These are phyloP conservation scores for Aselliscus stoliczkanus DNA, from an alignment of 2,797 vertebrate genomes.

Conservation along the genomic window DNA sequence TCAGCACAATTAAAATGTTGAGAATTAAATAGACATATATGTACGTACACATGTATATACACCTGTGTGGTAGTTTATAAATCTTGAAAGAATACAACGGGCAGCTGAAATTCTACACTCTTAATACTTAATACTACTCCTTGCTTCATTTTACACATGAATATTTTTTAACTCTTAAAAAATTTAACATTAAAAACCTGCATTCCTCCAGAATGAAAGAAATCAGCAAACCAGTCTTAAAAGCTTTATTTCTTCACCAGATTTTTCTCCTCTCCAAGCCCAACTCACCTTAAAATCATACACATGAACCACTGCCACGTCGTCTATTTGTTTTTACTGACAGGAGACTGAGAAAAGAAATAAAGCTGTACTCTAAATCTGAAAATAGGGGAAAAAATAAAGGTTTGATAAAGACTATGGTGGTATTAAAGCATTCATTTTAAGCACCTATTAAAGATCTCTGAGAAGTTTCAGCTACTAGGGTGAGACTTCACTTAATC, in stretches of 20 bases:
- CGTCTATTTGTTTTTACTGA: not conserved
- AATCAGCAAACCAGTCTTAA: not conserved
- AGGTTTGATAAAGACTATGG: not conserved
- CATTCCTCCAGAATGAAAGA: not conserved
- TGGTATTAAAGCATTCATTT: not conserved
- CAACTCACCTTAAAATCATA: not conserved
- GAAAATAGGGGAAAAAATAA: not conserved
- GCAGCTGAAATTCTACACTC: not conserved
- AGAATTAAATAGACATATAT: not conserved
- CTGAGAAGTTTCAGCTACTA: not conserved
- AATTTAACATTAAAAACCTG: not conserved
- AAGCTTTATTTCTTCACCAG: not conserved
- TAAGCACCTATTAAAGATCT: not conserved
- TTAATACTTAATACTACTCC: not conserved
- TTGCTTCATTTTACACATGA: not conserved
- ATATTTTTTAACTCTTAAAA: not conserved
- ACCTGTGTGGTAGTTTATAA: not conserved
- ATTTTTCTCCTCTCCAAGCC: not conserved
- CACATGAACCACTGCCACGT: not conserved
- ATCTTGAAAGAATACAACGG: not conserved
- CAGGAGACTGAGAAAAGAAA: not conserved
- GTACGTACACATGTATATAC: rapidly evolving
- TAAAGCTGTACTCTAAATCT: not conserved
- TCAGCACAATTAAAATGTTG: constrained; percentile 26
- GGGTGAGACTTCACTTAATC: not conserved